These are phyloP conservation scores for Antheraea assamensis DNA, from an alignment of 2,888 invertebrate species.

Conservation along the genomic window DNA sequence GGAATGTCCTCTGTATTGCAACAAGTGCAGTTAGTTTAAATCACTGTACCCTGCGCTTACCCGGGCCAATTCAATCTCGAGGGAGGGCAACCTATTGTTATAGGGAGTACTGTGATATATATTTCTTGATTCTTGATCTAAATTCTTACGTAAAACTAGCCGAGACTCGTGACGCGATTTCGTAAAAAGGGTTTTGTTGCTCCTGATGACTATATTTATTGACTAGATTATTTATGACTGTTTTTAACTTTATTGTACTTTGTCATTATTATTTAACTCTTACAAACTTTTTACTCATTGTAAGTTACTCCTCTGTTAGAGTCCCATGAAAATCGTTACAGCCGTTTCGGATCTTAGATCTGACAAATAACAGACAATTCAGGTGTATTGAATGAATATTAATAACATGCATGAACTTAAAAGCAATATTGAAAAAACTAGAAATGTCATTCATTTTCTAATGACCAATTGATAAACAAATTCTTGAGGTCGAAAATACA, in stretches of 20 bases:
- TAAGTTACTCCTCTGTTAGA: too few relatives aligned
- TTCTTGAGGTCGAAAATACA: background rate
- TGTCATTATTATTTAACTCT: too few relatives aligned
- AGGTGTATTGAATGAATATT: background rate
- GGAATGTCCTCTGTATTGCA: conserved; percentile 52
- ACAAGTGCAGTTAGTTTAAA: conserved; percentile 78
- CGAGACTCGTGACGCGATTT: too few relatives aligned
- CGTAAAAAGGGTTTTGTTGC: too few relatives aligned
- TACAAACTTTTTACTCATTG: too few relatives aligned
- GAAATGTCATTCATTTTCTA: background rate
- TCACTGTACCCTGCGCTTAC: conserved; percentile 64
- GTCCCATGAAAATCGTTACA: too few relatives aligned
- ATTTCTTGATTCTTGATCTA: conserved; percentile 54
- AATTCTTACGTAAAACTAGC: background rate
- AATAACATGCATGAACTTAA: background rate
- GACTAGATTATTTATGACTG: too few relatives aligned
- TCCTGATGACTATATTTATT: too few relatives aligned
- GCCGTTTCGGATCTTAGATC: too few relatives aligned
- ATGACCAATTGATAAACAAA: background rate
- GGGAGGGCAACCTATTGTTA: conserved; percentile 63
- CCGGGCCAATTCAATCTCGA: conserved; percentile 64
- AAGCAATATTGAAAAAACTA: background rate
- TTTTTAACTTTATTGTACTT: too few relatives aligned
- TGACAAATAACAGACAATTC: too few relatives aligned
- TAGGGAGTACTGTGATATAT: conserved; percentile 35